Evolutionary conservation across 2,797 vertebrate genomes (phyloP).

Genomic region (Liasis olivaceus): DNA sequence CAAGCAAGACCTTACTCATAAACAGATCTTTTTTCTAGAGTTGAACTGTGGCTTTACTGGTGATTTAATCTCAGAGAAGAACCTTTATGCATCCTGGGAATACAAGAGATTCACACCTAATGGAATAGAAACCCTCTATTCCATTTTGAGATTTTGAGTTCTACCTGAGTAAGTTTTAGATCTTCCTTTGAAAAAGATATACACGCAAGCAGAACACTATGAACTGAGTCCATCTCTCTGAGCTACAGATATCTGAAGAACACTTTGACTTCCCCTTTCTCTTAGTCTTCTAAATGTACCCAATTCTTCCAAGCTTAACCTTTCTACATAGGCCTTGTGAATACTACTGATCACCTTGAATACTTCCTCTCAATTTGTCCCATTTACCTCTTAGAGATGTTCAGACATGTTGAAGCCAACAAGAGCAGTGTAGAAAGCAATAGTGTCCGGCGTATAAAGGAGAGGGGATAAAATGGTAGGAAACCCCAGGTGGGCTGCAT

Average conservation of each 20-base stretch:
- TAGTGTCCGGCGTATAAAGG: conserved; percentile 38
- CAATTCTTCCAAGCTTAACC: neutral
- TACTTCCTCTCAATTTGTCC: neutral
- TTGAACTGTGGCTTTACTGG: no score
- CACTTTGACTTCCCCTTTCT: neutral
- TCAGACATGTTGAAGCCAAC: neutral
- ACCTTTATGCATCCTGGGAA: no score
- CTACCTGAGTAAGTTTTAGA: no score
- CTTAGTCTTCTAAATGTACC: neutral
- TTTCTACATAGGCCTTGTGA: neutral
- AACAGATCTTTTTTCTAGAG: no score
- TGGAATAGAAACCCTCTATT: no score
- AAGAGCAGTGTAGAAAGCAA: neutral
- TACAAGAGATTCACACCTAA: no score
- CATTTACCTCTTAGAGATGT: neutral
- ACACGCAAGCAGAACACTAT: no score
- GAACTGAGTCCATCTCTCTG: no score
- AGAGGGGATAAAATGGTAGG: neutral
- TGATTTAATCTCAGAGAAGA: no score
- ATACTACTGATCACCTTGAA: neutral
- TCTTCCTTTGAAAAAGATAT: no score
- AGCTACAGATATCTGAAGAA: neutral
- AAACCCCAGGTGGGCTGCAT: conserved; percentile 58
- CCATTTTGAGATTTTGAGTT: neutral
- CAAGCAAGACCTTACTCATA: no score